A percentile compares a stretch with the other conserved stretches of the same genome.
phyloP scores from a whole-genome alignment of 2,888 invertebrate species.

The Hypomecis punctinalis region DNA sequence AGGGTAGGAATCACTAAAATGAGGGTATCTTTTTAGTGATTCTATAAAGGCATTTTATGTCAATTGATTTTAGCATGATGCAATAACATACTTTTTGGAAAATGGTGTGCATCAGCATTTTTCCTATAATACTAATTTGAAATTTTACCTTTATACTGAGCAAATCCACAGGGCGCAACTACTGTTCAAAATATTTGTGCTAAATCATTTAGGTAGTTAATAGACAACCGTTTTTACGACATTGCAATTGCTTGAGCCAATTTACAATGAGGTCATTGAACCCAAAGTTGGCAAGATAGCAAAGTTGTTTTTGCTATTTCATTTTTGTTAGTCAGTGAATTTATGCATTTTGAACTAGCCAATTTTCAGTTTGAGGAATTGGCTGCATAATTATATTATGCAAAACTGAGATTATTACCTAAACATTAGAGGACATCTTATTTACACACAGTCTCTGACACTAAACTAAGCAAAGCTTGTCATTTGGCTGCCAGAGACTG shows the following conservation, averaged over 20 bases:
- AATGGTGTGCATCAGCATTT: no score
- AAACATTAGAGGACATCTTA: no score
- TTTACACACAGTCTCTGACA: no score
- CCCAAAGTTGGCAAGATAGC: constrained; percentile 4
- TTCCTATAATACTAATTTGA: not conserved
- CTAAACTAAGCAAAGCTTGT: no score
- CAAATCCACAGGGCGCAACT: not conserved
- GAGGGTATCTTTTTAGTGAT: no score
- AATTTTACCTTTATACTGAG: not conserved
- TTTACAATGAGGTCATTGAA: constrained; percentile 3
- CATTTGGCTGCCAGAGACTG: no score
- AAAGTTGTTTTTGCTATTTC: constrained; percentile 1
- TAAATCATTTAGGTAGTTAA: constrained; percentile 5
- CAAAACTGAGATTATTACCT: constrained; percentile 4
- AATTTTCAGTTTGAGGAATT: not conserved
- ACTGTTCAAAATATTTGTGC: not conserved
- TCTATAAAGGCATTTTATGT: no score
- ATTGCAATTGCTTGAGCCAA: constrained; percentile 12
- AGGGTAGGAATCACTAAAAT: no score
- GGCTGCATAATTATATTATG: constrained; percentile 2
- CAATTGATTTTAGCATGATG: no score
- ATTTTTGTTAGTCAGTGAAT: constrained; percentile 3
- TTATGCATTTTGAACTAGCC: not conserved
- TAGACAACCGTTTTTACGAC: constrained; percentile 1
- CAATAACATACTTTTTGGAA: no score